Evolutionary conservation across 2,888 invertebrate genomes (phyloP), one percentile per base, ranked within the genome.

Genomic region (Pyrrhosoma nymphula): DNA sequence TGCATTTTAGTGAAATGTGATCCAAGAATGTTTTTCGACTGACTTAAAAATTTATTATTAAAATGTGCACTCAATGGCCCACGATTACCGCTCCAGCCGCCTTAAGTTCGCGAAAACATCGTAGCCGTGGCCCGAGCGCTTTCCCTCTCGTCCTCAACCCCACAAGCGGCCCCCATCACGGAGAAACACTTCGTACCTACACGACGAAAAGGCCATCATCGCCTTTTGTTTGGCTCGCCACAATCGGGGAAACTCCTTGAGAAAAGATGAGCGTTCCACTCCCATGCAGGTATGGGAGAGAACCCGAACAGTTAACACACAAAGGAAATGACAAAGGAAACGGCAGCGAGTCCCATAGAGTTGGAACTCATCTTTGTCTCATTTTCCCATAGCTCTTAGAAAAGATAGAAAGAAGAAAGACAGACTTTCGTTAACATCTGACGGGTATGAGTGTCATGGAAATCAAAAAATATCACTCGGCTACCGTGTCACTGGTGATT

Each of bases 141-240:
- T 82, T 82, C 82, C 82, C 82, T 82, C 26, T 82, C 82, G 82
- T 35, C 82, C 35, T 35, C 35, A 82, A 14, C 82, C 82, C 82
- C 35, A 35, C 35, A 16, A 35, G 82, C 30, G 35, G 35, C 18
- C 16, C 35, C 1, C 35, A 82, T 82, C 35, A 14, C 14, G 6
- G 30, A 18, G 82, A 35, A 82, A 26, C 82, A 35, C 14, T 18
- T 30, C 16, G 30, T 35, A 35, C 82, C 35, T 14, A 35, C n/a
- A 82, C 30, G 30, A 82, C 35, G 14, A 82, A 35, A 35, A 82
- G 82, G 82, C 35, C 35, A 30, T 82, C 35, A 30, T 82, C 35
- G 47, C 47, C 82, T 35, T 82, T 82, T 82, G 82, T 82, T 69
- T 35, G 1, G 14, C 16, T 35, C 14, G 69, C 35, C 30, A 82